Base-by-base conservation (phyloP, 2,113 vertebrate genomes). In the Callaeas wilsoni region DNA sequence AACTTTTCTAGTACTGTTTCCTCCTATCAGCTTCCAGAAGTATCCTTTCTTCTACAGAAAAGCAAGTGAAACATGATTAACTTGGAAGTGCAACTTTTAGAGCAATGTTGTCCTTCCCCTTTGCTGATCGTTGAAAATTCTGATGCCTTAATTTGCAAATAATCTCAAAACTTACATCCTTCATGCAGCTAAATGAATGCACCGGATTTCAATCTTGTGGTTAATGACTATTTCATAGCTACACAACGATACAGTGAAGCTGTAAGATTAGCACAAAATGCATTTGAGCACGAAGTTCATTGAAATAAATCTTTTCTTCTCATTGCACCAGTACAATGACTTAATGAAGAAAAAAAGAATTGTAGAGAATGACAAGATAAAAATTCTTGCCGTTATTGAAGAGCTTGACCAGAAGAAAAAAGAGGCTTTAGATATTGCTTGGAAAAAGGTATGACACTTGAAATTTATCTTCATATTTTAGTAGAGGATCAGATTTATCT, bases 371-470 rank as follows among this genome's bases (percentile, higher is more conserved):
- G 99, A 99, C 97, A 99, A 99, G 95, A 85, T 90, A 21, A 99
- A 99, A 97, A 99, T 99, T 91, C 96, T 99, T 94, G 97, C 98
- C 95, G 97, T 98, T 85, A 99, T 99, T 77, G 93, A 98, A 97
- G 99, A 99, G 91, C 97, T 99, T 96, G 99, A 99, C 96, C 97
- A 97, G 96, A 99, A 98, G 97, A 99, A 99, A 98, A 99, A 98
- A 6, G 97, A 99, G 94, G 98, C 99, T 59, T 97, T 99, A 59
- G 97, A 99, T 59, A 53, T 99, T 88, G 99, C 99, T 3, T 99
- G 99, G 99, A 98, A 99, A 97, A 99, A 99, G 99, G 99, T 99
- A 98, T 35, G 92, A 87, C 21, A 25, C 21, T 76, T 64, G 14
- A 53, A 83, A 73, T 41, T 23, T 35, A 42, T 62, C 16, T 77